A percentile compares a stretch with the other conserved stretches of the same genome.
Evolutionary conservation across 2,113 vertebrate genomes (phyloP).

Genomic region (Pithys albifrons): DNA sequence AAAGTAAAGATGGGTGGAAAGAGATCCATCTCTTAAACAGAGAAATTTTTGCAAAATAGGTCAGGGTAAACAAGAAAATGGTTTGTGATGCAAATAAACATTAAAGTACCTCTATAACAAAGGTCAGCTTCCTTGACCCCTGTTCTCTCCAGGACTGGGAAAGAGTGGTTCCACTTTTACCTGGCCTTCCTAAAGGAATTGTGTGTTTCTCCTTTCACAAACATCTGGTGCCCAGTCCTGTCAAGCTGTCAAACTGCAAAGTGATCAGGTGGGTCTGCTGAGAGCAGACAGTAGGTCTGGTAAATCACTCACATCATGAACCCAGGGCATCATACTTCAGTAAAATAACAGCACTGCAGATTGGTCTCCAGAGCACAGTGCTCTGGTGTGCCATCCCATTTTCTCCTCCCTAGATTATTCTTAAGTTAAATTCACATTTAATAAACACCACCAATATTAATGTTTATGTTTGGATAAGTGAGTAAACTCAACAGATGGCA

Average conservation of each 20-base stretch:
- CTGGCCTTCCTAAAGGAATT: neutral
- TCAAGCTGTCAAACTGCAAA: neutral
- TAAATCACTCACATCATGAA: neutral
- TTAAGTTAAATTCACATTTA: neutral
- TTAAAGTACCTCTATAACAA: neutral
- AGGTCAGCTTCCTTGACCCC: neutral
- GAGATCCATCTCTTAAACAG: neutral
- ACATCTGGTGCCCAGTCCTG: neutral
- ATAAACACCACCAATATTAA: neutral
- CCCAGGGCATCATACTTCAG: fast-evolving
- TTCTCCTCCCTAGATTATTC: neutral
- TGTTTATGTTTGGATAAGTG: neutral
- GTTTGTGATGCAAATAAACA: neutral
- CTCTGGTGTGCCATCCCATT: neutral
- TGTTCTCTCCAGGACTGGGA: neutral
- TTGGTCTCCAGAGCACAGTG: neutral
- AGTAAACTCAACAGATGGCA: neutral
- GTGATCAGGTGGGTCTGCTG: neutral
- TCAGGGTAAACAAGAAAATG: neutral
- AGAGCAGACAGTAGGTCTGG: neutral
- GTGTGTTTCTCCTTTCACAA: neutral
- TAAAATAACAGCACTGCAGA: neutral
- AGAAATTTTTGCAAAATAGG: neutral
- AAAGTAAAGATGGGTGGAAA: neutral
- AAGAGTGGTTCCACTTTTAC: neutral